These are phyloP conservation scores for Parthenolecanium corni DNA, from an alignment of 2,888 invertebrate species.

Conservation along the genomic window DNA sequence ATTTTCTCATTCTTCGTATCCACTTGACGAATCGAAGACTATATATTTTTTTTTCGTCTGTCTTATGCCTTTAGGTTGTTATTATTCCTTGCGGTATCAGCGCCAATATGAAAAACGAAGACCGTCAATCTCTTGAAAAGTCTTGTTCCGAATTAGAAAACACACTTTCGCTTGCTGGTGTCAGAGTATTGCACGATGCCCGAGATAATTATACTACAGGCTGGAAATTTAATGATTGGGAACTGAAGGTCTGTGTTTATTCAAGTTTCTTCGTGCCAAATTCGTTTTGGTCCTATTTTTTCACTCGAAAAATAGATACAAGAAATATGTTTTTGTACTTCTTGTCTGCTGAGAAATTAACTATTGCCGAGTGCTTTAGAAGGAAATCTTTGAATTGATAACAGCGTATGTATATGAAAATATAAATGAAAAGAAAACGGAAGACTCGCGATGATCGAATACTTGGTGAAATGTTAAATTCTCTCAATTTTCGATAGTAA, in stretches of 20 bases:
- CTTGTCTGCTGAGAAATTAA: too few species aligned
- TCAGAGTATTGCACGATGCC: slow-evolving; percentile 75
- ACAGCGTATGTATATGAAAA: too few species aligned
- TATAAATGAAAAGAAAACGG: too few species aligned
- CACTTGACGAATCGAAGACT: not conserved
- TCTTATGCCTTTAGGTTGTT: slow-evolving; percentile 44
- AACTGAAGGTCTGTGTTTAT: slow-evolving; percentile 55
- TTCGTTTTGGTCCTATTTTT: not conserved
- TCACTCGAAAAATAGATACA: too few species aligned
- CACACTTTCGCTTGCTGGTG: slow-evolving; percentile 47
- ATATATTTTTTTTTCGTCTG: not conserved
- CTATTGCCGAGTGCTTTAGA: too few species aligned
- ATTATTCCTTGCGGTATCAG: slow-evolving; percentile 96
- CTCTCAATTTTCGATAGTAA: too few species aligned
- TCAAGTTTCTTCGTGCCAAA: not conserved
- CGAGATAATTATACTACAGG: slow-evolving; percentile 95
- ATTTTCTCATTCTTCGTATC: not conserved
- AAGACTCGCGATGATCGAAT: too few species aligned
- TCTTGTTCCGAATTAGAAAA: slow-evolving; percentile 60
- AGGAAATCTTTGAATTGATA: too few species aligned
- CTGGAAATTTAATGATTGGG: slow-evolving; percentile 99
- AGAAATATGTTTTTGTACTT: too few species aligned
- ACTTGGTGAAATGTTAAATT: too few species aligned
- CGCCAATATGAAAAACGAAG: slow-evolving; percentile 59
- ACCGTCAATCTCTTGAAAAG: slow-evolving; percentile 52